phyloP scores from a whole-genome alignment of 2,797 vertebrate species.

The Monodelphis domestica region DNA sequence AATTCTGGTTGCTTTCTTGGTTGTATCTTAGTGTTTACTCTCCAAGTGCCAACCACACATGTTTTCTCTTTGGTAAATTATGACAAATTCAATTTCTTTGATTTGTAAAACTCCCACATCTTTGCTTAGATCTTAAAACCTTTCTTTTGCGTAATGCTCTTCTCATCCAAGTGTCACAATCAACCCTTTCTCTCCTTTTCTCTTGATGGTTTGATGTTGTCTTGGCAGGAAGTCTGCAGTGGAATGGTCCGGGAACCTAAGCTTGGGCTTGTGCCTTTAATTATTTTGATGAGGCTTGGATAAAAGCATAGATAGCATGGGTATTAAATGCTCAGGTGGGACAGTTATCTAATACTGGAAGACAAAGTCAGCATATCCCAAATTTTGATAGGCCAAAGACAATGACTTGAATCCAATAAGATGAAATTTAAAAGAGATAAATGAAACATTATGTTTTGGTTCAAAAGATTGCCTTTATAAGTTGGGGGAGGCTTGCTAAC shows the following conservation, averaged over 20 bases:
- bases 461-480: not conserved
- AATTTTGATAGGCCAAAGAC: not conserved
- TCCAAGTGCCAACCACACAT: not conserved
- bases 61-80: not conserved
- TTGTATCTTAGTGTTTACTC: not conserved
- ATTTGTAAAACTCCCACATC: not conserved
- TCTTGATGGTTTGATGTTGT: not conserved
- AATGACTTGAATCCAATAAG: too few species aligned
- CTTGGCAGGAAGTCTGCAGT: not conserved
- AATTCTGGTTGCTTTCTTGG: not conserved
- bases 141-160: not conserved
- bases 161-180: slow-evolving; percentile 18
- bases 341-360: not conserved
- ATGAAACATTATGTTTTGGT: too few species aligned
- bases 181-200: not conserved
- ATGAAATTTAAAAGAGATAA: not conserved
- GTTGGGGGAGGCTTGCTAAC: not conserved
- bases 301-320: not conserved
- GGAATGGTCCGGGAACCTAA: not conserved
- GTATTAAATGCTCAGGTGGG: not conserved
- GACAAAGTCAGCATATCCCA: not conserved
- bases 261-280: not conserved
- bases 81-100: slow-evolving; percentile 22
- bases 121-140: not conserved
- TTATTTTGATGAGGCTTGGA: not conserved